These are phyloP conservation scores for Hedychridium roseum DNA, from an alignment of 2,888 invertebrate species.

Conservation along the genomic window DNA sequence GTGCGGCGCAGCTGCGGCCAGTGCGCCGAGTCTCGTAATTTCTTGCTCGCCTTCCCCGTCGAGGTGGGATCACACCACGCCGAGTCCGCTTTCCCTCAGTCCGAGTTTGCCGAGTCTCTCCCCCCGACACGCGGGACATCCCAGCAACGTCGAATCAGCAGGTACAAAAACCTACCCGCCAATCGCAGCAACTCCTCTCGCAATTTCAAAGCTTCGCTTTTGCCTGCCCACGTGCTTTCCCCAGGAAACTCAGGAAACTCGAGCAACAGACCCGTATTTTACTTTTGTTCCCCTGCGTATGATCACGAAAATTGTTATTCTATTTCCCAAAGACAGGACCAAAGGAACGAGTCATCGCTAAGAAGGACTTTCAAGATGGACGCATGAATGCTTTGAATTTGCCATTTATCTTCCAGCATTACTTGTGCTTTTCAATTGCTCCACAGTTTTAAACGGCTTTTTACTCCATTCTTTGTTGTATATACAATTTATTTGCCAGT, in stretches of 20 bases:
- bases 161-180: constrained; percentile 38
- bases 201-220: neutral
- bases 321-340: too few relatives aligned
- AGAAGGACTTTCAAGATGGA: too few relatives aligned
- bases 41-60: constrained; percentile 54
- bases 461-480: too few relatives aligned
- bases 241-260: too few relatives aligned
- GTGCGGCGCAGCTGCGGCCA: constrained; percentile 6
- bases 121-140: constrained; percentile 62
- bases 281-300: constrained; percentile 13
- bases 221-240: neutral
- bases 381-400: too few relatives aligned
- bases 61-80: constrained; percentile 63
- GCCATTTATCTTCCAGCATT: too few relatives aligned
- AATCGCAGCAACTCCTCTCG: neutral
- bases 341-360: too few relatives aligned
- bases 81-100: constrained; percentile 69
- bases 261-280: too few relatives aligned
- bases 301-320: too few relatives aligned
- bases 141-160: constrained; percentile 61
- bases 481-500: too few relatives aligned
- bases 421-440: too few relatives aligned
- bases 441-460: too few relatives aligned
- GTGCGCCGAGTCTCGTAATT: constrained; percentile 48
- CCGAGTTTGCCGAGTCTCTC: constrained; percentile 70